Evolutionary conservation across 2,113 vertebrate species (phyloP).

Genomic region (Cygnus buccinator): DNA sequence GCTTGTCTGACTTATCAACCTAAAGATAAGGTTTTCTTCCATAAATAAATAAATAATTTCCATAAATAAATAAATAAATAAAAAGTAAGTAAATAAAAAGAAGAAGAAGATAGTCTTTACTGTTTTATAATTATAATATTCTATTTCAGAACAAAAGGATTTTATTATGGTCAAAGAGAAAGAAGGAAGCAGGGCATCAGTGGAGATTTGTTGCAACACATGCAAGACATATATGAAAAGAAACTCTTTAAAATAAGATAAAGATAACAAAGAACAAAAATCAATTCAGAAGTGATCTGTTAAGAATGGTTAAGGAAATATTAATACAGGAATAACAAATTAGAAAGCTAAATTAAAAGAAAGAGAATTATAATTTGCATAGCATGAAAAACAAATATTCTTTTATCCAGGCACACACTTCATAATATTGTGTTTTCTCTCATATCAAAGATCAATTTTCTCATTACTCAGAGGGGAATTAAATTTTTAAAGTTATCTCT

Average conservation of each 20-base stretch:
- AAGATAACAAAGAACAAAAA: background rate
- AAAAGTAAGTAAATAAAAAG: background rate
- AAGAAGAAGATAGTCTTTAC: background rate
- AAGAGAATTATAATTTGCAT: background rate
- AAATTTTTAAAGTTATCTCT: background rate
- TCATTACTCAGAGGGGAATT: background rate
- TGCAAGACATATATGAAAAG: rapidly evolving
- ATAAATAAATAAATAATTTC: background rate
- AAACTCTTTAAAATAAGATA: background rate
- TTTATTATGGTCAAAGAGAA: background rate
- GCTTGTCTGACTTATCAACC: background rate
- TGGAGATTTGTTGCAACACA: background rate
- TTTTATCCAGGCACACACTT: background rate
- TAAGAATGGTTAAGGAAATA: background rate
- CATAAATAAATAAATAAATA: no score
- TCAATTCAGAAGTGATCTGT: background rate
- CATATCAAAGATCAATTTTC: background rate
- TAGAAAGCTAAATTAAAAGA: background rate
- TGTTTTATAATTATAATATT: background rate
- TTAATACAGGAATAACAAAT: background rate
- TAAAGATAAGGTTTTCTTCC: background rate
- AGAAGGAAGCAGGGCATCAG: rapidly evolving
- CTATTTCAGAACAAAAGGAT: background rate
- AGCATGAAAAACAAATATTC: background rate
- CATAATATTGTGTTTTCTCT: background rate